phyloP scores from a whole-genome alignment of 2,113 vertebrate genomes.

The Psilopsiagon aymara region DNA sequence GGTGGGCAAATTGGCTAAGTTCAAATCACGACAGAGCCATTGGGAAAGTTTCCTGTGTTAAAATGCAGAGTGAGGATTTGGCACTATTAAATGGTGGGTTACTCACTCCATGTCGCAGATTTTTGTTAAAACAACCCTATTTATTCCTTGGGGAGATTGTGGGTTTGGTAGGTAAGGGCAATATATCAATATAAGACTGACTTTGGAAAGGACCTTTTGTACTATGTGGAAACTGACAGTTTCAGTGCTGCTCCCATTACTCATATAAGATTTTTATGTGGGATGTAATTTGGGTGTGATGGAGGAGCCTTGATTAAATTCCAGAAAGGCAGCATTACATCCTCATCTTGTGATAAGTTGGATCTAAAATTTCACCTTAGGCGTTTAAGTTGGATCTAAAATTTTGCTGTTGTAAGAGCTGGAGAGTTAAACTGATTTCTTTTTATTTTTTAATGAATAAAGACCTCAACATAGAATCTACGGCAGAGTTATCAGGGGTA shows the following conservation, averaged over 20 bases:
- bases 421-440: background rate
- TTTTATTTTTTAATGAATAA: background rate
- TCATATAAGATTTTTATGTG: background rate
- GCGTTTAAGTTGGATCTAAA: background rate
- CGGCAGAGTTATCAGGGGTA: background rate
- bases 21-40: rapidly evolving
- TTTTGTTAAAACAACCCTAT: background rate
- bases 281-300: background rate
- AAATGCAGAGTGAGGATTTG: background rate
- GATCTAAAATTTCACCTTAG: background rate
- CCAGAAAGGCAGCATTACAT: background rate
- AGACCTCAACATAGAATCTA: background rate
- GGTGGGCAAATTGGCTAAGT: background rate
- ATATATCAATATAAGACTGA: rapidly evolving
- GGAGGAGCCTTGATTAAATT: background rate
- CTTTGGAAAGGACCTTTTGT: background rate
- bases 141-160: background rate
- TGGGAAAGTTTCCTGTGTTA: background rate
- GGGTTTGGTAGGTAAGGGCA: background rate
- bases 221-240: background rate
- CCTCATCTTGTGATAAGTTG: background rate
- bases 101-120: rapidly evolving
- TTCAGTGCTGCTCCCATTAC: background rate
- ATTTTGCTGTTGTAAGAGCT: background rate
- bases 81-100: background rate